Percentiles rank a stretch among this genome's conserved stretches.
phyloP scores from a whole-genome alignment of 2,888 invertebrate genomes.

The Mimumesa dahlbomi region DNA sequence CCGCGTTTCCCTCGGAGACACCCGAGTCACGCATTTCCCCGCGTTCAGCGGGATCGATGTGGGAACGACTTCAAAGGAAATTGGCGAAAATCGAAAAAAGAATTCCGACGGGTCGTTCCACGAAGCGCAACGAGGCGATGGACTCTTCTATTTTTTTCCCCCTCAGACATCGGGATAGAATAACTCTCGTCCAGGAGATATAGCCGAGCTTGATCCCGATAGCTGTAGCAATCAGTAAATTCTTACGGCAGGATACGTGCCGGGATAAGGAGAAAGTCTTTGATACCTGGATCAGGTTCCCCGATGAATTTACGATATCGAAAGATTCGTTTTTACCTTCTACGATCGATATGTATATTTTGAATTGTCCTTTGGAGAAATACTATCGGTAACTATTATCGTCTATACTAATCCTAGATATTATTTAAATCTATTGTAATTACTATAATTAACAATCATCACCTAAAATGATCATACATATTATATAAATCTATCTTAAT shows the following conservation, averaged over 20 bases:
- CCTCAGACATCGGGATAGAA: not conserved
- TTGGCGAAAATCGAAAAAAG: constrained; percentile 7
- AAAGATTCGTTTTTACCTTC: not conserved
- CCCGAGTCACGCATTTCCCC: too few species aligned
- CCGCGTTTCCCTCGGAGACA: too few species aligned
- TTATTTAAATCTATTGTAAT: too few species aligned
- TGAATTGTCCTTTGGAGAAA: too few species aligned
- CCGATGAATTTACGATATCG: constrained; percentile 1
- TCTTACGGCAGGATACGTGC: constrained; percentile 23
- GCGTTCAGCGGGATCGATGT: too few species aligned
- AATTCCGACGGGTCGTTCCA: constrained; percentile 3
- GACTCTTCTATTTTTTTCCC: too few species aligned
- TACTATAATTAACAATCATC: too few species aligned
- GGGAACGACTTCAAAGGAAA: constrained; percentile 1
- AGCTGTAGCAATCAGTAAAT: constrained; percentile 24
- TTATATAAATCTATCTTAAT: too few species aligned
- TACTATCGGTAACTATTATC: too few species aligned
- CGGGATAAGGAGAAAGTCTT: constrained; percentile 22
- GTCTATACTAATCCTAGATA: too few species aligned
- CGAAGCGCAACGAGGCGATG: not conserved
- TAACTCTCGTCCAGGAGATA: constrained; percentile 14
- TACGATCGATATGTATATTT: too few species aligned
- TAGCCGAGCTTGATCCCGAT: constrained; percentile 11
- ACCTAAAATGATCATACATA: too few species aligned
- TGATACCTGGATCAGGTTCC: constrained; percentile 11